Base-by-base conservation (phyloP, 2,797 vertebrate species). In the Hozukius guyotensis region DNA sequence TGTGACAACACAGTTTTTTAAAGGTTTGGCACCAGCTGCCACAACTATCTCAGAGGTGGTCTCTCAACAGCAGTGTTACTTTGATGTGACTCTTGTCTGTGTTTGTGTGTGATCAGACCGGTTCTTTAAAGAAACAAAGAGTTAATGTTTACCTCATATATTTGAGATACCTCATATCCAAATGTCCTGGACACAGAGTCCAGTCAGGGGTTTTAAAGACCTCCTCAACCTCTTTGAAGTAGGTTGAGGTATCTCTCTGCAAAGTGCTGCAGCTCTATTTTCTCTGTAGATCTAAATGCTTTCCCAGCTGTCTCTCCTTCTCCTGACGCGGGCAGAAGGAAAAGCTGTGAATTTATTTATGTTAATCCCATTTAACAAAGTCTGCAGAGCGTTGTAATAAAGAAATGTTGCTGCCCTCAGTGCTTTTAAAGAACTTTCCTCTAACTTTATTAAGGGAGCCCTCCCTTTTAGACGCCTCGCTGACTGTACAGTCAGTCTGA, bases 31-130 rank as follows among this genome's bases (percentile, higher is more conserved):
- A 82, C 59, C 92, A 93, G 91, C 90, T 93, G 92, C 70, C 70
- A 68, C 62, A 79, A 74, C 87, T 67, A 77, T 91, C 89, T 78
- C 84, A 68, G 76, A 84, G 89, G 89, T 93, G 91, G 88, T 90
- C 90, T 82, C 78, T 75, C 87, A 65, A 59, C 86, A 75, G 84
- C 85, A 85, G 68, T 53, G 36, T 77, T 38, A 42, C 86, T 91
- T 90, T 88, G 80, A 78, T 77, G 80, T 68, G 24, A 22, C 38
- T 81, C 25, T 56, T 60, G 55, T 62, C n/a, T 31, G 34, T 80
- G 32, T 49, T 31, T 62, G 62, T 63, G 70, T 62, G 36, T 31
- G 9, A 6, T 42, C 24, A 59, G n/a, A 38, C 13, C 12, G 25
- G 36, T 22, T 57, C 72, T 80, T 74, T 31, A 73, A 64, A 78